Evolutionary conservation across 2,888 invertebrate genomes (phyloP).

Genomic region (Escarpia spicata): DNA sequence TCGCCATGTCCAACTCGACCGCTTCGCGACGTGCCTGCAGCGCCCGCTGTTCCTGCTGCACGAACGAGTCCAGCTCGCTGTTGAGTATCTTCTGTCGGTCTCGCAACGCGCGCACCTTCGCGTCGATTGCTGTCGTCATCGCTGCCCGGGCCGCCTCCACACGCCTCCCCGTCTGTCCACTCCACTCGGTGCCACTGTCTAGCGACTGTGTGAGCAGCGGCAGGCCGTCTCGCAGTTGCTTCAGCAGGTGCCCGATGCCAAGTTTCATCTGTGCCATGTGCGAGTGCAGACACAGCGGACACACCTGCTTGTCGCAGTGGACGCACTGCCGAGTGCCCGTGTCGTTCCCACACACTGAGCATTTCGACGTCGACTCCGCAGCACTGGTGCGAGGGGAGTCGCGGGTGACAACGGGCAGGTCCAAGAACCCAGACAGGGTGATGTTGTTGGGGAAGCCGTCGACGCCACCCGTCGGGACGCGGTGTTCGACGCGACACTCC

Average conservation of each 20-base stretch:
- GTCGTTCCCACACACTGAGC: conserved; percentile 63
- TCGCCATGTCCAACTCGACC: conserved; percentile 91
- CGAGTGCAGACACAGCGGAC: not conserved
- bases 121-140: conserved; percentile 73
- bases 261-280: conserved; percentile 77
- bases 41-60: conserved; percentile 84
- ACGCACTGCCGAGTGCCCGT: conserved; percentile 75
- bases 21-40: conserved; percentile 90
- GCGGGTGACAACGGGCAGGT: conserved; percentile 78
- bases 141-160: conserved; percentile 90
- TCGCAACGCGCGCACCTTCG: conserved; percentile 63
- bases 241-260: conserved; percentile 88
- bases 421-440: conserved; percentile 91
- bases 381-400: not conserved
- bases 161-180: conserved; percentile 70
- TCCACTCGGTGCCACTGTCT: conserved; percentile 38
- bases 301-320: conserved; percentile 90
- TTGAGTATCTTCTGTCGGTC: conserved; percentile 72
- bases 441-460: conserved; percentile 96
- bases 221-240: conserved; percentile 75
- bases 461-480: conserved; percentile 91
- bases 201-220: conserved; percentile 68
- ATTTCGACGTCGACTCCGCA: conserved; percentile 58
- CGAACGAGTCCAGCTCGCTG: conserved; percentile 82
- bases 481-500: conserved; percentile 96